Base-by-base conservation (phyloP, 2,888 invertebrate genomes). In the Dolichomitus sp. region DNA sequence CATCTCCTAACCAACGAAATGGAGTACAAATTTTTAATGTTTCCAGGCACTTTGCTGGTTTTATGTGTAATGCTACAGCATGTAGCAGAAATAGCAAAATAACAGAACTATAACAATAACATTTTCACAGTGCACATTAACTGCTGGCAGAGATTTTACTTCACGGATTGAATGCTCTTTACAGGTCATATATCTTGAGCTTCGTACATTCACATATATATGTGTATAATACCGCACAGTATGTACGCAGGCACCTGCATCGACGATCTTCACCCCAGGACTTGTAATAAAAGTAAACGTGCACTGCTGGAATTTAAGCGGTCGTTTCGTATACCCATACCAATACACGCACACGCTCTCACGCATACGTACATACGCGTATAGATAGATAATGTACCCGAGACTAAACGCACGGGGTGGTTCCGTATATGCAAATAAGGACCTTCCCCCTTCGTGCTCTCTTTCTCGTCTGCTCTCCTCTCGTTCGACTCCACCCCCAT, bases 361-460 rank as follows among this genome's bases (percentile, higher is more conserved):
- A 14, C 14, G n/a, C 7, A 59, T 19, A 33, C 19, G 48, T n/a
- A 30, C 54, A 19, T 50, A 50, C 45, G n/a, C 17, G 40, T 40
- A 52, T 50, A 61, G 33, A 66, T 59, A 68, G 42, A 75, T 27
- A 57, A 65, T 72, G 59, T 57, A 75, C 70, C 65, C 45, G 69
- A 57, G 50, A 74, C 82, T 50, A 82, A 75, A 82, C 79, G 74
- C 82, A 90, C 85, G 88, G 89, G 89, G 89, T 90, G 90, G 89
- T 90, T 90, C 88, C 87, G 87, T 91, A 90, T 91, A 82, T 82
- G 91, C 91, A 91, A 91, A 91, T 91, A 90, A 89, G 90, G 86
- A 80, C 86, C 86, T 88, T 87, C 69, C 37, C 69, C 48, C 54
- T 63, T 68, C 37, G 37, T 76, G 48, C 57, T 68, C 57, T 76